Percentiles rank a stretch among this genome's conserved stretches.
Evolutionary conservation across 2,797 vertebrate species (phyloP).

Genomic region (Amniataba percoides): DNA sequence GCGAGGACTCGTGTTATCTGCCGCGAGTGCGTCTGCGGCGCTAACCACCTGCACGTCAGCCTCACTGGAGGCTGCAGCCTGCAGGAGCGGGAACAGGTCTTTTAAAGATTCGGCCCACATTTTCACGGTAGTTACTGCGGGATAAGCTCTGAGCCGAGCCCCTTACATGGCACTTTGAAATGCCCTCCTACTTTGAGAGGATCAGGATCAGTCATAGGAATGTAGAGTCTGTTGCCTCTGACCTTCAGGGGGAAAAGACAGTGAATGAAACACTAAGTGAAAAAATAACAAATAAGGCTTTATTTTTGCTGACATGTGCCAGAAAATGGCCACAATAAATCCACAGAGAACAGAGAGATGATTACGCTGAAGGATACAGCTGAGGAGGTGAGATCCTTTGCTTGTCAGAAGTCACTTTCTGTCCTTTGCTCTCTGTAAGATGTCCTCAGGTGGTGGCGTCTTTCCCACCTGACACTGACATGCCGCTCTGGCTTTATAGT

Average conservation of each 20-base stretch:
- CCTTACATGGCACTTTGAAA: constrained; percentile 61
- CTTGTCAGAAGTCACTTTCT: constrained; percentile 32
- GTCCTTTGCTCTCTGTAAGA: constrained; percentile 18
- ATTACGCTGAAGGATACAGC: constrained; percentile 25
- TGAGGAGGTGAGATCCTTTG: neutral
- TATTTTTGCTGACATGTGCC: constrained; percentile 21
- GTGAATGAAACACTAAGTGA: constrained; percentile 21
- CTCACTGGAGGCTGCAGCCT: constrained; percentile 13
- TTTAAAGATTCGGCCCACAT: constrained; percentile 45
- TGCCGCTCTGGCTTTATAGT: constrained; percentile 46
- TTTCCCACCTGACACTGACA: constrained; percentile 51
- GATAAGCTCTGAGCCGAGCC: constrained; percentile 55
- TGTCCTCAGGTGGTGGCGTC: constrained; percentile 27
- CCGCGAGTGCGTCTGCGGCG: constrained; percentile 20
- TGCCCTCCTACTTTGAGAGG: constrained; percentile 52
- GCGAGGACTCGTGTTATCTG: constrained; percentile 55
- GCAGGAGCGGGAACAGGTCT: constrained; percentile 34
- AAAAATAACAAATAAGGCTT: constrained; percentile 38
- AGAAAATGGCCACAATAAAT: constrained; percentile 14
- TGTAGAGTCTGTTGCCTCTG: constrained; percentile 48
- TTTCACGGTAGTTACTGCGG: constrained; percentile 45
- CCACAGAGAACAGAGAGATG: neutral
- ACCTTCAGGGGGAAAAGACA: constrained; percentile 59
- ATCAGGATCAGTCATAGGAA: constrained; percentile 55
- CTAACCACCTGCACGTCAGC: constrained; percentile 41